Evolutionary conservation across 2,888 invertebrate genomes (phyloP), one percentile per base, ranked within the genome.

Genomic region (Xylocampa areola): DNA sequence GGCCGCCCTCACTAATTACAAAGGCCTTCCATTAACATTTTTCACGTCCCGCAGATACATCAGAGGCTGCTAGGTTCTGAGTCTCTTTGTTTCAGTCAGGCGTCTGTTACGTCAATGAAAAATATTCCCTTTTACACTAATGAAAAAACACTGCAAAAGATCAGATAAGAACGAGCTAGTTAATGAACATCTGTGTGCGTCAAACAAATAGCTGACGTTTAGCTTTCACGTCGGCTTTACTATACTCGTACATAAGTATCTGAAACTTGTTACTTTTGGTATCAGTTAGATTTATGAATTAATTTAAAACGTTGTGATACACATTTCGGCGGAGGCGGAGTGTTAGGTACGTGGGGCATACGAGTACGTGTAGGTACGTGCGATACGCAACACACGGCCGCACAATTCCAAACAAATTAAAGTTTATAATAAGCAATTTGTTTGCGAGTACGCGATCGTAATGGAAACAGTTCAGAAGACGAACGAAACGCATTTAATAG

Each of bases 351-450:
- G 6, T 23, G 23, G 1, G 23, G 23, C 1, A 23, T 6, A 23
- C 23, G 2, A 8, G 25, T 4, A 21, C 21, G 11, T 29, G 29
- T 11, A 11, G 0, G 11, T 30, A 30, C n/a, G 30, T 30, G 13
- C 32, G 23, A 41, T 21, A 16, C 30, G 19, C 6, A 6, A 11
- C 21, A 13, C 23, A 43, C 36, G 4, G 6, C 5, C 19, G 21
- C 13, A 29, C 36, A 41, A 37, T 39, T 17, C n/a, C 10, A 14
- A 65, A 68, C 64, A 57, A 58, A 54, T 55, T 49, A 51, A 74
- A 73, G 49, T 73, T 71, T 68, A 39, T 68, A 74, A 73, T 48
- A 73, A 62, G 75, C 71, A 59, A 61, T 74, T 74, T 73, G 55
- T 62, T 68, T 43, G 55, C 53, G 54, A 51, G 55, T 35, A 59